A percentile compares a stretch with the other conserved stretches of the same genome.
Evolutionary conservation across 2,888 invertebrate genomes (phyloP).

Genomic region (Drosophila anomelani): DNA sequence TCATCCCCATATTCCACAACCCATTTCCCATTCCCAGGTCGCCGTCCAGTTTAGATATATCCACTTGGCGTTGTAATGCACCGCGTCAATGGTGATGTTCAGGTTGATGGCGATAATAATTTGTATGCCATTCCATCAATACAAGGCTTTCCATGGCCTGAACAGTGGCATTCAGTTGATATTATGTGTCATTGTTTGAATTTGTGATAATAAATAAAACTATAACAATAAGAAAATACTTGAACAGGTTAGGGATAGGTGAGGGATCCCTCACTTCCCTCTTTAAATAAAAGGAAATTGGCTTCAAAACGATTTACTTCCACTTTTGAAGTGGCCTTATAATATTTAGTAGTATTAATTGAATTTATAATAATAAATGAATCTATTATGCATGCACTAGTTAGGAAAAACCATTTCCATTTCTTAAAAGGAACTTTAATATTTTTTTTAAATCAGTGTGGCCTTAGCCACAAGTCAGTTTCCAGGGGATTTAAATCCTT

Average conservation of each 20-base stretch:
- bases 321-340: too few species aligned
- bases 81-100: slow-evolving; percentile 48
- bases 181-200: not conserved
- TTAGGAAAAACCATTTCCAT: too few species aligned
- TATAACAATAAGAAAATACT: not conserved
- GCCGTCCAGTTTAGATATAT: slow-evolving; percentile 42
- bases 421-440: not conserved
- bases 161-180: slow-evolving; percentile 19
- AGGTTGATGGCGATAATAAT: slow-evolving; percentile 53
- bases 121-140: slow-evolving; percentile 41
- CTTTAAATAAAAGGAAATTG: not conserved
- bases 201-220: not conserved
- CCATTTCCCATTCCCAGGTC: slow-evolving; percentile 2
- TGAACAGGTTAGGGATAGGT: not conserved
- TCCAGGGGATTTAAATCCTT: not conserved
- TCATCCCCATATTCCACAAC: slow-evolving; percentile 13
- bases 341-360: too few species aligned
- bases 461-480: not conserved
- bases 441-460: not conserved
- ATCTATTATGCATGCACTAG: too few species aligned
- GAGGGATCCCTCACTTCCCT: too few species aligned
- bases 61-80: slow-evolving; percentile 50
- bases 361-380: too few species aligned
- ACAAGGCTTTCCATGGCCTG: slow-evolving; percentile 7
- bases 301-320: too few species aligned